These are phyloP conservation scores for Melieria crassipennis DNA, from an alignment of 2,888 invertebrate species.

Conservation along the genomic window DNA sequence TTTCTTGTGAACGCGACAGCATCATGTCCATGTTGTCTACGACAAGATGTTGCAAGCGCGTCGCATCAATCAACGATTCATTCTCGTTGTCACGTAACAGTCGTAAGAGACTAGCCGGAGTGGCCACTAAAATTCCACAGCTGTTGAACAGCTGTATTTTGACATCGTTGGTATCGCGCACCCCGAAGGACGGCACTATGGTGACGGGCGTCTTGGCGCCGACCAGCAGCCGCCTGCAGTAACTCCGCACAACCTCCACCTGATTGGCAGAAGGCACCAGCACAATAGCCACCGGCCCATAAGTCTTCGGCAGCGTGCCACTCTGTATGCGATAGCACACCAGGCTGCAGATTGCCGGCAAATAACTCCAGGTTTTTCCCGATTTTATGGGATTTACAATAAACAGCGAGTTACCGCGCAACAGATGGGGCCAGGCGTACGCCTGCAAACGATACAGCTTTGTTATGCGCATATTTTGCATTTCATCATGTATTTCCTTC, in stretches of 20 bases:
- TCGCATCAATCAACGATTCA: conserved; percentile 68
- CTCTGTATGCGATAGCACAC: conserved; percentile 59
- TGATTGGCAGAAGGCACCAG: conserved; percentile 73
- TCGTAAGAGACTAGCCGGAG: conserved; percentile 71
- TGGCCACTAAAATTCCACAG: conserved; percentile 77
- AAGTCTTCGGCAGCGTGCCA: conserved; percentile 58
- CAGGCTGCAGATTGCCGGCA: conserved; percentile 74
- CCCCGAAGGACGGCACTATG: conserved; percentile 65
- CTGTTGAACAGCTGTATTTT: conserved; percentile 69
- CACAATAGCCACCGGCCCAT: conserved; percentile 74
- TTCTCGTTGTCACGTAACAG: conserved; percentile 66
- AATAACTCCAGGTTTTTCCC: conserved; percentile 78
- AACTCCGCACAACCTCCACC: conserved; percentile 66
- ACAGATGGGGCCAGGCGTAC: conserved; percentile 76
- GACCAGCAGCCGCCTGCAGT: conserved; percentile 66
- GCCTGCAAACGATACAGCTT: conserved; percentile 69
- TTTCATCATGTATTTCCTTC: conserved; percentile 50
- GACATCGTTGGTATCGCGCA: conserved; percentile 47
- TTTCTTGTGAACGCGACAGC: conserved; percentile 51
- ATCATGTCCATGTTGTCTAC: conserved; percentile 78
- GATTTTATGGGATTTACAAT: conserved; percentile 71
- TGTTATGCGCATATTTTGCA: conserved; percentile 51
- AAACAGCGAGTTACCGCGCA: conserved; percentile 73
- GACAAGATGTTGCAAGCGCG: conserved; percentile 73
- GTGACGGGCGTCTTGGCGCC: conserved; percentile 61